Conservation (phyloP, 2,888 invertebrate species). For the Metalampra italica region DNA sequence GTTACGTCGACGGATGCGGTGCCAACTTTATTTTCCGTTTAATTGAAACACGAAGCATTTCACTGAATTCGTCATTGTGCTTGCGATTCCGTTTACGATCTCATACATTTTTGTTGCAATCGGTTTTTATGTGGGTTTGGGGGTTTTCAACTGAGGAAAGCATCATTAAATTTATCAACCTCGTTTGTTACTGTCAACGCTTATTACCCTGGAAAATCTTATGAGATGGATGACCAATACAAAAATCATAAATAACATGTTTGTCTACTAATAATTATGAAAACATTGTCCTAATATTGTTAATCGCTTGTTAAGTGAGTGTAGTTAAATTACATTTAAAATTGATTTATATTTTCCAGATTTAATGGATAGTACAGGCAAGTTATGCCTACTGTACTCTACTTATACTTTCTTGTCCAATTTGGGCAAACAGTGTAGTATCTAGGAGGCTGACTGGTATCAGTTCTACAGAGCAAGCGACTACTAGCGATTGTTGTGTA, state of each 20-base stretch:
- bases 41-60: slow-evolving; percentile 62
- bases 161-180: background rate
- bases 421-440: background rate
- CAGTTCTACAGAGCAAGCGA: slow-evolving; percentile 22
- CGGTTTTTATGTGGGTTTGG: too few relatives aligned
- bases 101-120: slow-evolving; percentile 35
- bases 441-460: background rate
- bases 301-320: too few relatives aligned
- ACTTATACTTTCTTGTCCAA: background rate
- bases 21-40: slow-evolving; percentile 64
- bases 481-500: slow-evolving; percentile 42
- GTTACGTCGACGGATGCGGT: slow-evolving; percentile 50
- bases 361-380: too few relatives aligned
- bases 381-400: background rate
- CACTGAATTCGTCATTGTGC: slow-evolving; percentile 53
- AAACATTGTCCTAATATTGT: too few relatives aligned
- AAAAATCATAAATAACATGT: background rate
- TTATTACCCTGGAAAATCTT: background rate
- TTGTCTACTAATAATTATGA: too few relatives aligned
- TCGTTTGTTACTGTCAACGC: too few relatives aligned
- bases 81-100: slow-evolving; percentile 45
- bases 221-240: background rate
- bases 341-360: too few relatives aligned
- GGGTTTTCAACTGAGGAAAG: slow-evolving; percentile 17
- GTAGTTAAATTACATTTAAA: too few relatives aligned